Conservation (phyloP, 2,797 vertebrate species). For the Triplophysa bombifrons region DNA sequence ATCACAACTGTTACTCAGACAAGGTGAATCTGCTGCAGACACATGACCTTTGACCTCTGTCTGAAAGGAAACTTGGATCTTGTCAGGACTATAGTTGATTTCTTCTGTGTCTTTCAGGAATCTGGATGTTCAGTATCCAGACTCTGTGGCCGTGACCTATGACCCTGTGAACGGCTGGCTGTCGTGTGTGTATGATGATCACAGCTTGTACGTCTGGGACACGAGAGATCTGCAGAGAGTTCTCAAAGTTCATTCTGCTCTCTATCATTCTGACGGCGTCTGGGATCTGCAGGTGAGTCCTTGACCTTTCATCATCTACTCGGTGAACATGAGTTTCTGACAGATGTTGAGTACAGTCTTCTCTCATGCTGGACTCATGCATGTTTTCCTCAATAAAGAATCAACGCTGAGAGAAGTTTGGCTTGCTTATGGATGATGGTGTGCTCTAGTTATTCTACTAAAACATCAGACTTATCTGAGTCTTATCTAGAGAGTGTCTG, state of each 20-base stretch:
- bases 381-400: too few relatives aligned
- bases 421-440: too few relatives aligned
- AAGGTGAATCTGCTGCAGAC: constrained; percentile 67
- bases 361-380: too few relatives aligned
- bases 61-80: too few relatives aligned
- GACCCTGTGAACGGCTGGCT: constrained; percentile 88
- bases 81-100: neutral
- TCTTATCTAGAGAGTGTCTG: too few relatives aligned
- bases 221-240: constrained; percentile 87
- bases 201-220: constrained; percentile 97
- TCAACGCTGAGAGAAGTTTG: too few relatives aligned
- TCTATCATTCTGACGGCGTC: constrained; percentile 91
- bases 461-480: neutral
- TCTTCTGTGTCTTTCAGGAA: constrained; percentile 68
- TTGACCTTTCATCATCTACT: neutral
- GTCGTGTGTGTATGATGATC: constrained; percentile 93
- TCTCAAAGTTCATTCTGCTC: constrained; percentile 89
- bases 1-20: constrained; percentile 77
- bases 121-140: constrained; percentile 81
- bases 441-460: too few relatives aligned
- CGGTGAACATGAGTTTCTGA: too few relatives aligned
- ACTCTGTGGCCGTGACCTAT: constrained; percentile 87
- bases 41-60: too few relatives aligned
- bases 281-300: constrained; percentile 89
- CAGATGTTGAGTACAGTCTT: neutral